These are phyloP conservation scores for Autographa gamma DNA, from an alignment of 2,888 invertebrate genomes.

Conservation along the genomic window DNA sequence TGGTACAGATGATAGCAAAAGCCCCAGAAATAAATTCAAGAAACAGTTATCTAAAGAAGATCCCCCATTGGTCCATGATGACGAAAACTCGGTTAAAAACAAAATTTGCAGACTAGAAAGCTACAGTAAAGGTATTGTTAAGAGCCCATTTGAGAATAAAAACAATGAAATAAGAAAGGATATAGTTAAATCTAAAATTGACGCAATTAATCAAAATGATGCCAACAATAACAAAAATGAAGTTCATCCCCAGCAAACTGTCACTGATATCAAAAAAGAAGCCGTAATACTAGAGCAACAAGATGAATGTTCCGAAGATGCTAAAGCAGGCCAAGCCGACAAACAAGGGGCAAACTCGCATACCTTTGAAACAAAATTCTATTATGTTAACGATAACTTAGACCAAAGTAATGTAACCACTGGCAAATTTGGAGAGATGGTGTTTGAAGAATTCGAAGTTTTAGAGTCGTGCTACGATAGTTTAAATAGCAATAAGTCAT, in stretches of 20 bases:
- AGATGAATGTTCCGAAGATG: constrained; percentile 61
- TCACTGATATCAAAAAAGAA: constrained; percentile 58
- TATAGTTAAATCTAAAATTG: constrained; percentile 59
- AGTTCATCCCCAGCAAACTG: constrained; percentile 54
- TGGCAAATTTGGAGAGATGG: constrained; percentile 94
- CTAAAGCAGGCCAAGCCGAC: constrained; percentile 62
- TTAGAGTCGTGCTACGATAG: constrained; percentile 90
- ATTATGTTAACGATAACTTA: constrained; percentile 89
- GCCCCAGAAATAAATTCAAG: constrained; percentile 81
- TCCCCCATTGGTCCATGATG: constrained; percentile 81
- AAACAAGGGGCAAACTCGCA: constrained; percentile 72
- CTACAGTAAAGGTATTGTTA: constrained; percentile 83
- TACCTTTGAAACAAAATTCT: constrained; percentile 89
- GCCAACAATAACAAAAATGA: constrained; percentile 55
- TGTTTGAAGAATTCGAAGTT: constrained; percentile 94
- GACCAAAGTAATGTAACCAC: constrained; percentile 88
- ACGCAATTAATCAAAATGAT: constrained; percentile 57
- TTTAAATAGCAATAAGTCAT: constrained; percentile 88
- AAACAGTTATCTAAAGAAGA: constrained; percentile 80
- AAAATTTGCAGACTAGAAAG: constrained; percentile 86
- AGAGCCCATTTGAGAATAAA: constrained; percentile 83
- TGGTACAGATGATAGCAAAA: constrained; percentile 90
- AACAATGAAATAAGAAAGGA: constrained; percentile 72
- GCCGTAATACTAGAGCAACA: constrained; percentile 53
- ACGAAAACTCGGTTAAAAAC: constrained; percentile 86